A percentile compares a stretch with the other conserved stretches of the same genome.
These are phyloP conservation scores for Tachuris rubrigastra DNA, from an alignment of 2,113 vertebrate genomes.

Conservation along the genomic window DNA sequence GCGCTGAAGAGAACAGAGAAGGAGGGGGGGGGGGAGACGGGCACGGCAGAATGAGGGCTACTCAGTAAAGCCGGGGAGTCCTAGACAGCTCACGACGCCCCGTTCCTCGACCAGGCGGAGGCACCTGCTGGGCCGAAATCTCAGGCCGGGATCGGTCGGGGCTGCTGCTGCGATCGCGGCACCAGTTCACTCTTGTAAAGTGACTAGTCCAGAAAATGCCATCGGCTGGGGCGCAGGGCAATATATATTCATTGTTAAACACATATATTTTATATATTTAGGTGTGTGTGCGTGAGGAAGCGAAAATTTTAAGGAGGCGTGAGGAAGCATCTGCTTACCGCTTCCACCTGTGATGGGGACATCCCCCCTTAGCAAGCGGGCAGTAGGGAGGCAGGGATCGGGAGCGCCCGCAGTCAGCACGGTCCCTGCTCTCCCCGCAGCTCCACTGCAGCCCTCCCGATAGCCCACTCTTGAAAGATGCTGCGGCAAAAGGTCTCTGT, in stretches of 20 bases:
- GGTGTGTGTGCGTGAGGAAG: neutral
- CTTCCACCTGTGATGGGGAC: neutral
- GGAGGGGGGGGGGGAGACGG: no score
- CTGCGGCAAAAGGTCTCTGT: neutral
- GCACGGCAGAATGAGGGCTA: neutral
- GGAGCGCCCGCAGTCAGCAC: neutral
- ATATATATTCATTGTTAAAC: neutral
- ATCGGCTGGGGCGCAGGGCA: no score
- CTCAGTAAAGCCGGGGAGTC: neutral
- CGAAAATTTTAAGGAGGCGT: neutral
- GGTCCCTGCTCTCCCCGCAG: neutral
- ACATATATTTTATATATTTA: neutral
- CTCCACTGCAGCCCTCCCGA: neutral
- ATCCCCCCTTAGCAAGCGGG: rapidly evolving
- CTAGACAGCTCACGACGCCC: rapidly evolving
- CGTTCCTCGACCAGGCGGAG: neutral
- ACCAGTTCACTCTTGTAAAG: neutral
- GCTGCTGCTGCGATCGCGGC: neutral
- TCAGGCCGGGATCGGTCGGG: neutral
- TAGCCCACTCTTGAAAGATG: neutral
- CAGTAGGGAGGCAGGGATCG: neutral
- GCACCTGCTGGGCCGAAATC: neutral
- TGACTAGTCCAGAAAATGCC: neutral
- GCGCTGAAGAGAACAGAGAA: neutral
- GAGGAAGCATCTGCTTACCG: neutral